Evolutionary conservation across 2,888 invertebrate genomes (phyloP), one percentile per base, ranked within the genome.

Genomic region (Dynastes maya): DNA sequence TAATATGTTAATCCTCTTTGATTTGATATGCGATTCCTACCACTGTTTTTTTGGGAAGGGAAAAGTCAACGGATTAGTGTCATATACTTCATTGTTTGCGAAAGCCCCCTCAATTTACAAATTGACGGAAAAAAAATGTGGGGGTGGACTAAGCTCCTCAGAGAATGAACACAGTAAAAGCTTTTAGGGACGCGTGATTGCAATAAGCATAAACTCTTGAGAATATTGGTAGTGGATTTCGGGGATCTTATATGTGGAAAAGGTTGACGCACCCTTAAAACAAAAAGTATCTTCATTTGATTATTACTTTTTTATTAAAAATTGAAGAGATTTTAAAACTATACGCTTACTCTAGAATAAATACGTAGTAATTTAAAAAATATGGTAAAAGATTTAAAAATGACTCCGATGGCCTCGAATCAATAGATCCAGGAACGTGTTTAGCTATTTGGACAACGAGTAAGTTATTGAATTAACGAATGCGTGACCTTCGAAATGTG

Each of bases 11-110:
- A 71, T 71, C 16, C 37, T 8, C 27, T 68, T 71, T 16, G 29
- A 55, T 22, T 53, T 37, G 32, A 8, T 55, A 71, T 55, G 16
- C n/a, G 37, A 71, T 37, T 37, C 37, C 32, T 27, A n/a, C 5
- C 29, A 13, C 32, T 53, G 53, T 16, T 71, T 71, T 71, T 55
- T 32, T 27, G 55, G 32, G 55, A 22, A 58, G 55, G 22, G 6
- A 16, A 58, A 68, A 29, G 51, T 51, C 49, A 29, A 13, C 51
- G 27, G 29, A 22, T 51, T 68, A 45, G 8, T 49, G 29, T 29
- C 72, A 49, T 61, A 74, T 63, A 74, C 61, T 49, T 63, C 63
- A 74, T 74, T 61, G 45, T 61, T 45, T 63, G 27, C 32, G 29
- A 61, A 61, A 74, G 22, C 13, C 61, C 27, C 55, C 49, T 71